Base-by-base conservation (phyloP, 2,113 vertebrate species). In the Pontoporia blainvillei region DNA sequence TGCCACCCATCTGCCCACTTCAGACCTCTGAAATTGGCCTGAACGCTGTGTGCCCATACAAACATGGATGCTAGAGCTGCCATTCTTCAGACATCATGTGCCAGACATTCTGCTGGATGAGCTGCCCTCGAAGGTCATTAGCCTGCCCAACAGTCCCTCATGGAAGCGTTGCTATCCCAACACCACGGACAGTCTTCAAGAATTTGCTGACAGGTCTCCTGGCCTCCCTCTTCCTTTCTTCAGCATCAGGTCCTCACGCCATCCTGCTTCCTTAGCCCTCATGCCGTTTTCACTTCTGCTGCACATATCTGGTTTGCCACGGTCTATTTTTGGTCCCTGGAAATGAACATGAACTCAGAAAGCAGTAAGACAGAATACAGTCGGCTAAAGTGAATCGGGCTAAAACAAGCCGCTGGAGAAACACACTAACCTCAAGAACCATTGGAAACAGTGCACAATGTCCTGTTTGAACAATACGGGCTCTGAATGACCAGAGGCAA, bases 41-140 rank as follows among this genome's bases (percentile, higher is more conserved):
- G 29, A 27, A 52, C 0, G 6, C 21, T 25, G 25, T 3, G 46
- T 66, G 13, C 57, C 4, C 3, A 20, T 1, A 23, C 5, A 75
- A 34, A 18, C 3, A 17, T 1, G 15, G 54, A 23, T 6, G 34
- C 6, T 8, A 36, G 7, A 7, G 7, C 57, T 95, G 88, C 17
- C 10, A 2, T n/a, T 44, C 88, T 61, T 59, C 21, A 34, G 69
- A 36, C 13, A 6, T 14, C 76, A 25, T 0, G 2, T 11, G 49
- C 57, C 12, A 49, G 46, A 34, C 41, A 49, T n/a, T 76, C 78
- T 25, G 49, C 27, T 46, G 54, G 44, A 15, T 1, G 25, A 81
- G 73, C 25, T 49, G 71, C 61, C 23, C 18, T 21, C 1, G 3
- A 72, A 59, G 41, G 20, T 46, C 90, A 17, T 18, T 17, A 44